phyloP scores from a whole-genome alignment of 92 coral and sea anemone species.

The Desmophyllum pertusum region DNA sequence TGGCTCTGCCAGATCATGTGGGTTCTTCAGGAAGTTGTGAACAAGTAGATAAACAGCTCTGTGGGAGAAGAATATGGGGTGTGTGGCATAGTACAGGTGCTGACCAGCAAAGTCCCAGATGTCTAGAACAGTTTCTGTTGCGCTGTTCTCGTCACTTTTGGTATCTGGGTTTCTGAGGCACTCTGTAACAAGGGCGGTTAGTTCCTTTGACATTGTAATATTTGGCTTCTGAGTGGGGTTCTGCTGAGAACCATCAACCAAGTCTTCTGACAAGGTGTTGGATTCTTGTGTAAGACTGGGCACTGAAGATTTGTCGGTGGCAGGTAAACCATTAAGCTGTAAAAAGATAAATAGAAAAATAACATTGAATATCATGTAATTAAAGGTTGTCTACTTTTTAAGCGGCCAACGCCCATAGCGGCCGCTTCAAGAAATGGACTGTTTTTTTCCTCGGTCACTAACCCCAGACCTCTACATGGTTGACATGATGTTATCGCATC shows the following conservation, averaged over 20 bases:
- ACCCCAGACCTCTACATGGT: too few relatives aligned
- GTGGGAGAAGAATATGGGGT: slow-evolving; percentile 52
- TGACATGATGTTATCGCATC: too few relatives aligned
- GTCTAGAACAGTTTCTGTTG: slow-evolving; percentile 46
- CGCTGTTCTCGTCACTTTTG: background rate
- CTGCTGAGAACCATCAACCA: slow-evolving; percentile 5
- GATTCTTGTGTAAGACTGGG: background rate
- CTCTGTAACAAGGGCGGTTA: slow-evolving; percentile 42
- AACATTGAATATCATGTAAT: background rate
- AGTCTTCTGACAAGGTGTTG: background rate
- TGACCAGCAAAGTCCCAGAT: slow-evolving; percentile 68
- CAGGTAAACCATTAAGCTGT: background rate
- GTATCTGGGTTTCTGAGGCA: slow-evolving; percentile 4
- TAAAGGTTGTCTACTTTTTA: background rate
- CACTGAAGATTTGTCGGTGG: background rate
- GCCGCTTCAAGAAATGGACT: too few relatives aligned
- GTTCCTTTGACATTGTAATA: slow-evolving; percentile 26
- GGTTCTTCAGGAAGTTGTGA: slow-evolving; percentile 42
- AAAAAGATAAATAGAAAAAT: background rate
- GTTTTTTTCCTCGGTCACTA: too few relatives aligned
- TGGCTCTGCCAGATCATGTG: slow-evolving; percentile 43
- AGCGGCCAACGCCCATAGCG: too few relatives aligned
- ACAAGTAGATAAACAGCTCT: slow-evolving; percentile 49
- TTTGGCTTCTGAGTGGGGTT: background rate
- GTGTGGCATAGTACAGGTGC: slow-evolving; percentile 54